A percentile compares a stretch with the other conserved stretches of the same genome.
Conservation (phyloP, 2,797 vertebrate species). For the Falco columbarius region DNA sequence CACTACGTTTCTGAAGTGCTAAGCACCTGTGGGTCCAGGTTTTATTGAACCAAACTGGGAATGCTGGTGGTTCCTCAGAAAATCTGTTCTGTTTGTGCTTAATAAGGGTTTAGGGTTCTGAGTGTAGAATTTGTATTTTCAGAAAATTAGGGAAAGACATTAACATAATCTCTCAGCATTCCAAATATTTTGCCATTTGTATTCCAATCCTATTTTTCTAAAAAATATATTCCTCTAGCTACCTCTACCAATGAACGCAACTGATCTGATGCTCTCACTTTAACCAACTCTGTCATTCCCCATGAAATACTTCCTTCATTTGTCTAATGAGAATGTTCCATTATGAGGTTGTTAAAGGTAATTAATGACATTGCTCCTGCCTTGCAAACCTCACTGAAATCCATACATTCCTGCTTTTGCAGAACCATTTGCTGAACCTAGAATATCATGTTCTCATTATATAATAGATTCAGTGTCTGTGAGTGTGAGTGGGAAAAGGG, state of each 20-base stretch:
- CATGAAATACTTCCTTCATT: not conserved
- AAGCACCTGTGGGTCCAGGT: not conserved
- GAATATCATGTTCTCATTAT: not conserved
- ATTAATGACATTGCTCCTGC: not conserved
- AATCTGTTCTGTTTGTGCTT: not conserved
- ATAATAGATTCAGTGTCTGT: not conserved
- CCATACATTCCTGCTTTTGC: not conserved
- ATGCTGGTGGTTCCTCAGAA: not conserved
- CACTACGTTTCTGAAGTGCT: not conserved
- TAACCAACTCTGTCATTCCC: not conserved
- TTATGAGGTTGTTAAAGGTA: not conserved
- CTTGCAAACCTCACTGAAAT: not conserved
- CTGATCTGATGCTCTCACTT: not conserved
- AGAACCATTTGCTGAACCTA: not conserved
- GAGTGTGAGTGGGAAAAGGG: not conserved
- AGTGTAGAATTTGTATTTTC: not conserved
- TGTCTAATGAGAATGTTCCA: not conserved
- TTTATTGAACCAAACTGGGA: not conserved
- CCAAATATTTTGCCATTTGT: not conserved
- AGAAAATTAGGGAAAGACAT: accelerated
- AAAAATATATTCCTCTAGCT: not conserved
- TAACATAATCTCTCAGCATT: not conserved
- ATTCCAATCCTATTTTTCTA: not conserved
- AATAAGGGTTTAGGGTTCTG: accelerated
- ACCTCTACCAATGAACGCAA: not conserved